These are phyloP conservation scores for Cydia splendana DNA, from an alignment of 1,140 invertebrate species.

Conservation along the genomic window DNA sequence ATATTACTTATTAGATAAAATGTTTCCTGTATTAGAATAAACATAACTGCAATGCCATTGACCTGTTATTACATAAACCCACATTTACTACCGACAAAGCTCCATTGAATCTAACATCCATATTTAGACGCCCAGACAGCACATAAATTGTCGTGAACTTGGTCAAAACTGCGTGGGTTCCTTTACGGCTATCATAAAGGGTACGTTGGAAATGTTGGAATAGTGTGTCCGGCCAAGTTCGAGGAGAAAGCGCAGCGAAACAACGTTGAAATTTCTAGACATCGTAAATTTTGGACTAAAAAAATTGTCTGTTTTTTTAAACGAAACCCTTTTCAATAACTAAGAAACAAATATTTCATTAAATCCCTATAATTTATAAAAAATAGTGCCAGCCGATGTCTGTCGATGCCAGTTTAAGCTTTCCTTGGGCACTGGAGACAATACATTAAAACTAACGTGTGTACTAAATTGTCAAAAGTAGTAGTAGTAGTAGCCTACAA, in stretches of 20 bases:
- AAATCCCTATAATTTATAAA: no score
- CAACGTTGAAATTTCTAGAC: background rate
- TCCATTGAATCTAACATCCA: background rate
- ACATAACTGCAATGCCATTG: background rate
- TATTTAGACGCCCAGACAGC: background rate
- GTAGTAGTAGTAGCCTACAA: no score
- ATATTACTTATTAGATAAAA: background rate
- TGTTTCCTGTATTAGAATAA: background rate
- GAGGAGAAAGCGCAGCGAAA: background rate
- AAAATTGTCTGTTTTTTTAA: no score
- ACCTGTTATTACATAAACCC: background rate
- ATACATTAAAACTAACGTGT: no score
- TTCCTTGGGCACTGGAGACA: no score
- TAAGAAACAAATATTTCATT: no score
- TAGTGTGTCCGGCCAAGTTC: background rate
- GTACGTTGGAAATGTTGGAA: background rate
- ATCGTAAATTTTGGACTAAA: no score
- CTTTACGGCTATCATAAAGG: constrained; percentile 7
- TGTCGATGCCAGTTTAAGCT: no score
- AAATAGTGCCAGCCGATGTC: no score
- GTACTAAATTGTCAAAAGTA: no score
- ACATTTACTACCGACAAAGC: constrained; percentile 6
- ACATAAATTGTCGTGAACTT: constrained; percentile 3
- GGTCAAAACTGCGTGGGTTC: constrained; percentile 9
- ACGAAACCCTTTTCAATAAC: no score